phyloP scores from a whole-genome alignment of 92 coral and sea anemone species.

The Heteractis magnifica region DNA sequence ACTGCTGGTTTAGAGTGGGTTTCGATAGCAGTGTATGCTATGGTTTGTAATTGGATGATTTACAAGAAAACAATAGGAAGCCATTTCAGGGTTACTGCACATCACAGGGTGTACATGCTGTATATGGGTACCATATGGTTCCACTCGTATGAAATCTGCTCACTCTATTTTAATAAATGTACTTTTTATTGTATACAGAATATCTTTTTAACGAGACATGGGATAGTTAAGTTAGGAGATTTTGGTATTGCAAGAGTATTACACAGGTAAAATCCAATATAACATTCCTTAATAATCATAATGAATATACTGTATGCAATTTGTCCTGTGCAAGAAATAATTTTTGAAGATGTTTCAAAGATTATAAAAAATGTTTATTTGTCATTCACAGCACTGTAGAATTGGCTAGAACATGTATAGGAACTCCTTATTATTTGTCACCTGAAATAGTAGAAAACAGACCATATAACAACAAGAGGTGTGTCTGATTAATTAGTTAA shows the following conservation, averaged over 20 bases:
- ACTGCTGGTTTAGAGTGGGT: no score
- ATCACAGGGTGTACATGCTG: no score
- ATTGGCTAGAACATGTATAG: slow-evolving; percentile 93
- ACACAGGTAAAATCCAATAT: slow-evolving; percentile 57
- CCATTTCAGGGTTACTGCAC: no score
- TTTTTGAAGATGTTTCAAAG: not conserved
- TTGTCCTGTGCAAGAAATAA: not conserved
- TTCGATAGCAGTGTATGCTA: no score
- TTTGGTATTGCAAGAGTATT: slow-evolving; percentile 97
- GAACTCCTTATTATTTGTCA: slow-evolving; percentile 96
- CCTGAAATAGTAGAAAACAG: slow-evolving; percentile 98
- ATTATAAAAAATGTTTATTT: not conserved
- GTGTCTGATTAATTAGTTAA: no score
- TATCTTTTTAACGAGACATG: slow-evolving; percentile 81
- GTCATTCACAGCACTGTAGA: slow-evolving; percentile 81
- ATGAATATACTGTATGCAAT: not conserved
- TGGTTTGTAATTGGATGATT: no score
- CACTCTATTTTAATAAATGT: not conserved
- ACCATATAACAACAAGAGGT: slow-evolving; percentile 98
- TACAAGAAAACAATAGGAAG: no score
- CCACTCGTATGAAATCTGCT: no score
- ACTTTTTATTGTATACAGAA: slow-evolving; percentile 49
- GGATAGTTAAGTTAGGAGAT: slow-evolving; percentile 87
- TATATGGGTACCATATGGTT: no score
- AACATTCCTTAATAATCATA: not conserved